Evolutionary conservation across 92 coral and sea anemone species (phyloP), one percentile per base, ranked within the genome.

Genomic region (Pocillopora meandrina): DNA sequence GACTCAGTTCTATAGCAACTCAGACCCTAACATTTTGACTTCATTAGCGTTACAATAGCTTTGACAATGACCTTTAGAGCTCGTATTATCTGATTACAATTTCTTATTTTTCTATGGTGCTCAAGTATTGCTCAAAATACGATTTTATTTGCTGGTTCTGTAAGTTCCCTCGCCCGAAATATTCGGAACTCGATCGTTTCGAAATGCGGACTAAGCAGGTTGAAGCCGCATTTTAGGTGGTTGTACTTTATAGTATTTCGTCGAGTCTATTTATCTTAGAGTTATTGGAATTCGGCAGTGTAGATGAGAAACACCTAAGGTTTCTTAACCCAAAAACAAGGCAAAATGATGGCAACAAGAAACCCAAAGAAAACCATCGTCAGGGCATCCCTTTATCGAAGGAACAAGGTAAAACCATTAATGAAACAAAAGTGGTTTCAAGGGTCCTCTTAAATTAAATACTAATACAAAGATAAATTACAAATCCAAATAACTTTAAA

Each of bases 271-370:
- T 83, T 73, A 36, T 64, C 79, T 83, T 63, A 80, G 86, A 73
- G 86, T 83, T 73, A 69, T 31, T 83, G 86, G 86, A 83, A 83
- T 83, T 83, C 65, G 23, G 80, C 73, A 11, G 72, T 64, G 71
- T n/a, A 55, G 70, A 62, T 34, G 35, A 9, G 31, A 34, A 52
- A 4, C 13, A 72, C 10, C 72, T 71, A 17, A 49, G 63, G 52
- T 21, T 62, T 79, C 49, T 61, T 57, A 2, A 61, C 36, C 19
- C 17, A 33, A 20, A 73, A 82, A 60, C 58, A 18, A 34, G 35
- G 57, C 93, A 94, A 90, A 64, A 92, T 94, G 95, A 92, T 94
- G 98, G 95, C 98, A 21, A 91, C 98, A 77, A 78, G 98, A 75
- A 94, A 94, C 34, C 95, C 98, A 16, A 94, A 92, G 79, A 61